Evolutionary conservation across 1,140 invertebrate genomes (phyloP), one percentile per base, ranked within the genome.

Genomic region (Cheumatopsyche charites): DNA sequence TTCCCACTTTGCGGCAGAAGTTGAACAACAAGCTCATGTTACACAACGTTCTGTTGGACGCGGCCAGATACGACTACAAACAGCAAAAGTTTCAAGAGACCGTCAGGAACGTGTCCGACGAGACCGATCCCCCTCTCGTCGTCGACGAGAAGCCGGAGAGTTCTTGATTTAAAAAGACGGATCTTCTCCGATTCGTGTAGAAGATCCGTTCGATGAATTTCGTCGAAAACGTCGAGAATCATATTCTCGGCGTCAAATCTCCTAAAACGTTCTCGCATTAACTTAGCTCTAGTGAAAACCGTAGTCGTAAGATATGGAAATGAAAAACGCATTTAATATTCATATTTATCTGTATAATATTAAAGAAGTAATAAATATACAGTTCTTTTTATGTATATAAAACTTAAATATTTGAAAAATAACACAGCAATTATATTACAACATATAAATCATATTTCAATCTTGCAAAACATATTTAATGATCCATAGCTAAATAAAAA

Each of bases 1-100:
- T 86, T 77, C 90, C 90, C 41, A 76, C 85, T 4, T 78, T 91
- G 23, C 73, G 79, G n/a, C 83, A 83, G 11, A 86, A 88, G 78
- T 80, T 81, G 45, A 76, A 78, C 42, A 90, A 90, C 77, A 85
- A 85, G 74, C 85, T 85, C 79, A 80, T 90, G n/a, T 85, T 91
- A 67, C 90, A 91, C 77, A 91, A 91, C 81, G 83, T 91, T 19
- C 77, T 91, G 6, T 79, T 91, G 66, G 89, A 91, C 78, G 90
- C 90, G 76, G 90, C 90, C n/a, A 89, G 87, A 78, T 88, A 88
- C 78, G 89, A 90, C 72, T 91, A 89, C 73, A 79, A 82, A 67
- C 80, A 84, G 77, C 78, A 70, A 36, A 36, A 36, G 29, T 36
- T 36, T 9, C 29, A n/a, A 4, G 82, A 85, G 77, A 82, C 84